phyloP scores from a whole-genome alignment of 2,888 invertebrate species.

The Portevinia maculata region DNA sequence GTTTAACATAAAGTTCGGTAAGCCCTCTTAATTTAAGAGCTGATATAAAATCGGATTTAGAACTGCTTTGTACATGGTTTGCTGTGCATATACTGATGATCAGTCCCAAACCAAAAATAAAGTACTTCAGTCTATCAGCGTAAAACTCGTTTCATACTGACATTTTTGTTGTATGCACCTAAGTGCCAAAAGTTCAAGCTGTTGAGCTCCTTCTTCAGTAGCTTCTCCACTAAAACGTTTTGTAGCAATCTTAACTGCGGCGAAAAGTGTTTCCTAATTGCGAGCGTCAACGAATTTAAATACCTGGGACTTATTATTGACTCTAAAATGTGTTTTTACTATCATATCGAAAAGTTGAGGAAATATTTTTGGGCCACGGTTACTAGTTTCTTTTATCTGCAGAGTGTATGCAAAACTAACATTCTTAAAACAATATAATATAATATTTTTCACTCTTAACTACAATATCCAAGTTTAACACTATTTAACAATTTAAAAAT shows the following conservation, averaged over 20 bases:
- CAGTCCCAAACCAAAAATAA: neutral
- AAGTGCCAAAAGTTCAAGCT: neutral
- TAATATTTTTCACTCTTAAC: too few species aligned
- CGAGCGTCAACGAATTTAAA: neutral
- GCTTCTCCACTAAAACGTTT: neutral
- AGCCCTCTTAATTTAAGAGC: neutral
- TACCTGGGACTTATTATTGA: neutral
- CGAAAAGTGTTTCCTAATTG: neutral
- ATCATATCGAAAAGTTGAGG: neutral
- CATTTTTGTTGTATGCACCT: neutral
- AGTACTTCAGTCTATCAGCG: neutral
- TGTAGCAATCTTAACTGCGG: neutral
- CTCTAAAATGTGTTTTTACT: neutral
- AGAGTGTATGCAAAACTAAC: too few species aligned
- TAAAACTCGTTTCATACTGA: neutral
- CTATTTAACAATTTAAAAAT: too few species aligned
- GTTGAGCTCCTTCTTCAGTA: slow-evolving; percentile 1
- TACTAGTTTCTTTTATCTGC: too few species aligned
- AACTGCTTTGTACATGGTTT: neutral
- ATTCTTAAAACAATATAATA: too few species aligned
- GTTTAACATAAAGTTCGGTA: neutral
- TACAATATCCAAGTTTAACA: too few species aligned
- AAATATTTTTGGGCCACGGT: too few species aligned
- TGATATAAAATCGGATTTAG: neutral
- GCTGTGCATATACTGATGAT: neutral